Evolutionary conservation across 2,888 invertebrate species (phyloP).

Genomic region (Bhutanitis thaidina): DNA sequence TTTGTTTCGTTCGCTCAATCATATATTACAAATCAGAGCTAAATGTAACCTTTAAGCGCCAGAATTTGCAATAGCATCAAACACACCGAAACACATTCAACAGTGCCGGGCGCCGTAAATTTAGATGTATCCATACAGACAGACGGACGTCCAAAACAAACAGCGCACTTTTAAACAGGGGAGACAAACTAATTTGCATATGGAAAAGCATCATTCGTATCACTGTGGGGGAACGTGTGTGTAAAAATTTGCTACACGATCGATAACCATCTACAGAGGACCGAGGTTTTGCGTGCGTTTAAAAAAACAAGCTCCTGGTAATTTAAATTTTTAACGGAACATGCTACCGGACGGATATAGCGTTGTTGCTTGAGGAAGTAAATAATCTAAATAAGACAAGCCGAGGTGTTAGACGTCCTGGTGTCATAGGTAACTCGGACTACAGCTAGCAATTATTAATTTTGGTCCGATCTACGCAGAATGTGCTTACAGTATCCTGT

Average conservation of each 20-base stretch:
- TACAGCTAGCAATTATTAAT: too few relatives aligned
- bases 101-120: constrained; percentile 29
- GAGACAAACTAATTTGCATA: constrained; percentile 71
- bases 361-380: too few relatives aligned
- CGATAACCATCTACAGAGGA: constrained; percentile 26
- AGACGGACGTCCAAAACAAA: constrained; percentile 68
- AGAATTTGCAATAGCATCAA: not conserved
- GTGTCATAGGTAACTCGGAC: too few relatives aligned
- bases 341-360: constrained; percentile 12
- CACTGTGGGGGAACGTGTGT: constrained; percentile 33
- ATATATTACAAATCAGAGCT: too few relatives aligned
- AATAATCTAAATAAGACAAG: too few relatives aligned
- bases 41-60: not conserved
- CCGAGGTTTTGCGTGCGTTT: not conserved
- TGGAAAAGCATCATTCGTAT: constrained; percentile 66
- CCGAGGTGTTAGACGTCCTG: too few relatives aligned
- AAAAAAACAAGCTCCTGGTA: not conserved
- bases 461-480: too few relatives aligned
- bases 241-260: constrained; percentile 36
- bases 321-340: constrained; percentile 18
- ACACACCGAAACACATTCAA: not conserved
- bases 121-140: constrained; percentile 32
- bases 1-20: too few relatives aligned
- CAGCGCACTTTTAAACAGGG: constrained; percentile 62
- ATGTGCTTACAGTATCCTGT: too few relatives aligned